Conservation (phyloP, 2,797 vertebrate species). For the Pseudopleuronectes americanus region DNA sequence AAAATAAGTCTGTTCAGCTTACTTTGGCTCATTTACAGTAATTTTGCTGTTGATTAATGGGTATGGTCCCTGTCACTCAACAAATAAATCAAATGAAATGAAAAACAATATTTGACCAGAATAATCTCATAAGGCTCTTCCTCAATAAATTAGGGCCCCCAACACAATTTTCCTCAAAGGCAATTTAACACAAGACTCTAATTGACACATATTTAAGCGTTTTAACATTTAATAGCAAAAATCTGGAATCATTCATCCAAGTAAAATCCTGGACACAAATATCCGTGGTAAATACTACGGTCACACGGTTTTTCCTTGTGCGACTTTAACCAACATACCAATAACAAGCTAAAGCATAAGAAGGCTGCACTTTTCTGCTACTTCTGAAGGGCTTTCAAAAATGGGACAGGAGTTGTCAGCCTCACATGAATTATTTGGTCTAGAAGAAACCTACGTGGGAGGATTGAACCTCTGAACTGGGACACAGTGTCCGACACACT, state of each 20-base stretch:
- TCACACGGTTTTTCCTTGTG: too few relatives aligned
- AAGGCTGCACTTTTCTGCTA: background rate
- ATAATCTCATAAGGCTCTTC: background rate
- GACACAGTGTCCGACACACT: background rate
- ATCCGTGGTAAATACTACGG: too few relatives aligned
- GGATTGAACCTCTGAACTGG: background rate
- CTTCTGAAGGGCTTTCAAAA: background rate
- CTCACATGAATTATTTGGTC: conserved; percentile 6
- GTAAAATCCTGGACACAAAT: background rate
- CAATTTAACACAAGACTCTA: background rate
- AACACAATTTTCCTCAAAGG: background rate
- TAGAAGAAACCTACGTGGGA: background rate
- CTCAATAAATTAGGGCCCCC: background rate
- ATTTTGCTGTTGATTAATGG: too few relatives aligned
- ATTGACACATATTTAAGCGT: too few relatives aligned
- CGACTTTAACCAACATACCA: too few relatives aligned
- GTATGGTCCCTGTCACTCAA: too few relatives aligned
- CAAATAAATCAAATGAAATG: too few relatives aligned
- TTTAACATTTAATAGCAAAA: too few relatives aligned
- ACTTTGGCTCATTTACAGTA: too few relatives aligned
- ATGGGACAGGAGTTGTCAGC: conserved; percentile 7
- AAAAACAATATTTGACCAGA: background rate
- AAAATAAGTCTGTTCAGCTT: too few relatives aligned
- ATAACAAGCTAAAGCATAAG: background rate
- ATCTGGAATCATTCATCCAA: too few relatives aligned